phyloP scores from a whole-genome alignment of 2,888 invertebrate genomes.

The Serrognathus titanus region DNA sequence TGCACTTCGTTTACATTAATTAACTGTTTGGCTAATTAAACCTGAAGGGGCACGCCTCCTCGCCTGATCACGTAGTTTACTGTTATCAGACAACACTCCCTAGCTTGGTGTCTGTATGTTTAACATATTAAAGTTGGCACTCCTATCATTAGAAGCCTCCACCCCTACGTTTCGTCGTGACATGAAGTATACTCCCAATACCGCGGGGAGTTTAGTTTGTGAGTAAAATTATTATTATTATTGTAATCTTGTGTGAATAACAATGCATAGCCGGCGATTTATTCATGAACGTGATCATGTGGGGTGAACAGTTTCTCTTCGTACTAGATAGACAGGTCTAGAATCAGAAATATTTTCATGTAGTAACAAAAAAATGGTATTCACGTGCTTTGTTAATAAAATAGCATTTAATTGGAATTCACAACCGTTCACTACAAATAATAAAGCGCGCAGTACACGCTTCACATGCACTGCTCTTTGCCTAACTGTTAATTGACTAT shows the following conservation, averaged over 20 bases:
- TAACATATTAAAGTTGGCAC: slow-evolving; percentile 4
- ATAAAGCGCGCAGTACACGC: too few species aligned
- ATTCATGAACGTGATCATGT: too few species aligned
- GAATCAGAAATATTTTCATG: neutral
- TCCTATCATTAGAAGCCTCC: neutral
- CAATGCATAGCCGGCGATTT: too few species aligned
- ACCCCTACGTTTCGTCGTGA: neutral
- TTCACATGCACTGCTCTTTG: too few species aligned
- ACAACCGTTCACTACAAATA: neutral
- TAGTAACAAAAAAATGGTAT: too few species aligned
- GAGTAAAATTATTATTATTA: neutral
- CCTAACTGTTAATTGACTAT: too few species aligned
- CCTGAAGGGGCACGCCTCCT: neutral
- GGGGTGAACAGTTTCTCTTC: too few species aligned
- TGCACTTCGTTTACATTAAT: slow-evolving; percentile 1
- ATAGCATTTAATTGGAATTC: neutral
- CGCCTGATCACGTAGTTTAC: neutral
- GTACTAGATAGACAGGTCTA: too few species aligned
- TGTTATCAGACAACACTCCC: slow-evolving; percentile 2
- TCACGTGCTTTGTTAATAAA: neutral
- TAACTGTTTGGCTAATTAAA: neutral
- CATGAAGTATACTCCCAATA: neutral
- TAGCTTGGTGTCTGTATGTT: neutral
- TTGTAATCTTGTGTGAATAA: too few species aligned
- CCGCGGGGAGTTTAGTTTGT: neutral